Percentiles rank a stretch among this genome's conserved stretches.
Conservation (phyloP, 2,113 vertebrate genomes). For the Triplophysa tibetana region DNA sequence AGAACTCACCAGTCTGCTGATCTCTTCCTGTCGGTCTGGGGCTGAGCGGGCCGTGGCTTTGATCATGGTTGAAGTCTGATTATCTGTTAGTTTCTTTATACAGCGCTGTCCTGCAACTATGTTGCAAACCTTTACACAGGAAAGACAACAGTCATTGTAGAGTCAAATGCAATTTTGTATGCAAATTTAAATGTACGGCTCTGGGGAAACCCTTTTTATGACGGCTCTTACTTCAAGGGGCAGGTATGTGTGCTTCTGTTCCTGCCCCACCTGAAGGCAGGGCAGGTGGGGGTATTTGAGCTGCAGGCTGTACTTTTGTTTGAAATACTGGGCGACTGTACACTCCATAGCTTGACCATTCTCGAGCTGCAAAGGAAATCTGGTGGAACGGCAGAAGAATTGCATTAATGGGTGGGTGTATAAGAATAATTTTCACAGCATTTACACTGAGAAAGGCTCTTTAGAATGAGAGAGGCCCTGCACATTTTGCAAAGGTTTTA, state of each 20-base stretch:
- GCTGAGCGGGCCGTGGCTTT: constrained; percentile 97
- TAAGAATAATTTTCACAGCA: background rate
- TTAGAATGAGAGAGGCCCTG: background rate
- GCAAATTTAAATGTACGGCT: background rate
- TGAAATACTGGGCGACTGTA: constrained; percentile 98
- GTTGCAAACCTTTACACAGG: constrained; percentile 88
- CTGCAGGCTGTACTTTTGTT: constrained; percentile 97
- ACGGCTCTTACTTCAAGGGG: constrained; percentile 88
- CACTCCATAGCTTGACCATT: constrained; percentile 99
- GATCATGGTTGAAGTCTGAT: constrained; percentile 99
- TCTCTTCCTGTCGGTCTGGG: constrained; percentile 96
- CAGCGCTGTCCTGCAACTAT: constrained; percentile 97
- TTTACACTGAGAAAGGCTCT: background rate
- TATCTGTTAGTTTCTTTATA: constrained; percentile 98
- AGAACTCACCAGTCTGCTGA: constrained; percentile 90
- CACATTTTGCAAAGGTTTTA: background rate
- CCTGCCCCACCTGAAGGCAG: constrained; percentile 97
- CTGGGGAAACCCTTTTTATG: background rate
- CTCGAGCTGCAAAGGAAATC: constrained; percentile 97
- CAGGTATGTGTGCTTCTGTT: constrained; percentile 98
- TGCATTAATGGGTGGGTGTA: background rate
- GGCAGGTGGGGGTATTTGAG: constrained; percentile 97
- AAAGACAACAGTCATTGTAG: background rate
- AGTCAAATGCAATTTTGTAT: background rate
- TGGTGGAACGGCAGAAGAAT: constrained; percentile 54